Evolutionary conservation across 1,140 invertebrate genomes (phyloP).

Genomic region (Papilio helenus): DNA sequence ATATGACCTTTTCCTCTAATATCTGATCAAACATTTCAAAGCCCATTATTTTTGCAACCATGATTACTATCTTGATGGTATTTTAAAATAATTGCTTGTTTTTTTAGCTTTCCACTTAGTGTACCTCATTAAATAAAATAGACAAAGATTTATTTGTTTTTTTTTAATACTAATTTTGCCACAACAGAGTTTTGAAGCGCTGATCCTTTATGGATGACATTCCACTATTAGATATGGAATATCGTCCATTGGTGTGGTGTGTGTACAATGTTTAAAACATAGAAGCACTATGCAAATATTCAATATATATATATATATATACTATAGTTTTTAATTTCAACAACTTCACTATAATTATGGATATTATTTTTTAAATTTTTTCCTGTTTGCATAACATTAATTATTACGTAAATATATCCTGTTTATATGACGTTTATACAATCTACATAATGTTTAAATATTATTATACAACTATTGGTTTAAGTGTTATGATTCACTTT

Average conservation of each 20-base stretch:
- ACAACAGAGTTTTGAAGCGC: too few relatives aligned
- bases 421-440: constrained; percentile 18
- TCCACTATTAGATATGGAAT: too few relatives aligned
- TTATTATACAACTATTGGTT: too few relatives aligned
- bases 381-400: constrained; percentile 11
- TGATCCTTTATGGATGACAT: too few relatives aligned
- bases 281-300: background rate
- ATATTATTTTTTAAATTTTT: constrained; percentile 20
- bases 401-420: constrained; percentile 25
- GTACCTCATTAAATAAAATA: background rate
- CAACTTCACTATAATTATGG: background rate
- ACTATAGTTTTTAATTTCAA: background rate
- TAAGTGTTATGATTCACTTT: too few relatives aligned
- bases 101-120: background rate
- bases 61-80: background rate
- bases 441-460: background rate
- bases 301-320: too few relatives aligned
- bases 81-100: background rate
- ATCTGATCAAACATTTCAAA: constrained; percentile 7
- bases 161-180: too few relatives aligned
- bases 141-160: too few relatives aligned
- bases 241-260: too few relatives aligned
- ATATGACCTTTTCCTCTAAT: constrained; percentile 19
- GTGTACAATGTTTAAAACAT: too few relatives aligned
- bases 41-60: background rate